Evolutionary conservation across 2,888 invertebrate genomes (phyloP).

Genomic region (Augiades crinisus): DNA sequence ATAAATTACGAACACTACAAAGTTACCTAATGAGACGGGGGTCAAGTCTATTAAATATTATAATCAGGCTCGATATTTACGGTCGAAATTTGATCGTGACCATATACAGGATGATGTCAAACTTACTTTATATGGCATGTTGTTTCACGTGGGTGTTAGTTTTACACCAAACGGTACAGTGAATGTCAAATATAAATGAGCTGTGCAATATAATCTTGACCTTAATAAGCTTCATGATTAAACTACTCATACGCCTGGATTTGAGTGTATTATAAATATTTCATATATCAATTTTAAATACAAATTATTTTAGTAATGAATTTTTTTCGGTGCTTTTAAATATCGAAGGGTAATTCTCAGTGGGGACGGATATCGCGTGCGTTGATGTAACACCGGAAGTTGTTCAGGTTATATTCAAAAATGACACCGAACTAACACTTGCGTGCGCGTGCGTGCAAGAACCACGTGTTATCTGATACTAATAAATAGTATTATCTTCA

Average conservation of each 20-base stretch:
- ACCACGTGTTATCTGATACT: no score
- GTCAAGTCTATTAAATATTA: slow-evolving; percentile 21
- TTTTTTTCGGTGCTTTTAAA: no score
- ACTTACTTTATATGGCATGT: slow-evolving; percentile 42
- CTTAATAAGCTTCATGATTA: slow-evolving; percentile 38
- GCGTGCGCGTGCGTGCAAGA: no score
- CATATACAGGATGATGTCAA: slow-evolving; percentile 43
- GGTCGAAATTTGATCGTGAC: slow-evolving; percentile 41
- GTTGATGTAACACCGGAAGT: no score
- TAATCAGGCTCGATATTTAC: slow-evolving; percentile 19
- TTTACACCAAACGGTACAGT: slow-evolving; percentile 37
- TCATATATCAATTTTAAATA: no score
- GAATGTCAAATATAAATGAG: slow-evolving; percentile 43
- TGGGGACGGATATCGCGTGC: no score
- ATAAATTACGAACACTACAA: not conserved
- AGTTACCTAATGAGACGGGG: not conserved
- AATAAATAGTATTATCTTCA: no score
- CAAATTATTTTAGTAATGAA: no score
- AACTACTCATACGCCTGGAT: not conserved
- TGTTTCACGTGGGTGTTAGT: slow-evolving; percentile 44
- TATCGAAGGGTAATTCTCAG: no score
- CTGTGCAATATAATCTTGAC: slow-evolving; percentile 44
- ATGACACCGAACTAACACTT: no score
- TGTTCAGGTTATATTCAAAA: no score
- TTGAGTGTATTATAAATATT: not conserved